phyloP scores from a whole-genome alignment of 1,140 invertebrate species.

The Neotoxoptera formosana region DNA sequence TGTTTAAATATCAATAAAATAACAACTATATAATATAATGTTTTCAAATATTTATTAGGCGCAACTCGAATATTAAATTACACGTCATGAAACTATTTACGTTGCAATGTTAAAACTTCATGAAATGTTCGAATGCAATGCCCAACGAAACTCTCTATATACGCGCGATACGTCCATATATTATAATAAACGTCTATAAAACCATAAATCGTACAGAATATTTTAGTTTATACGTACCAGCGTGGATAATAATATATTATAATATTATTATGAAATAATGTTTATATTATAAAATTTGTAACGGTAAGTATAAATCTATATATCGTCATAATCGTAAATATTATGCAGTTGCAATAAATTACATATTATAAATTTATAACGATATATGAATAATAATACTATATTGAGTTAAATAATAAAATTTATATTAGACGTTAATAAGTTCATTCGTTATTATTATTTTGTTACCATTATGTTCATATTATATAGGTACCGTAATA shows the following conservation, averaged over 20 bases:
- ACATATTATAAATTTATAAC: too few species aligned
- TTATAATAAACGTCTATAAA: neutral
- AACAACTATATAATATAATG: neutral
- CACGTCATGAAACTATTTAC: neutral
- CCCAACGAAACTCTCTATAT: neutral
- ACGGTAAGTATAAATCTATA: neutral
- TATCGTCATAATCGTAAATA: neutral
- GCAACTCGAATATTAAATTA: slow-evolving; percentile 13
- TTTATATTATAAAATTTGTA: neutral
- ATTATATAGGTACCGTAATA: neutral
- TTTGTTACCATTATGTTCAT: neutral
- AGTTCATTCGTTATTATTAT: too few species aligned
- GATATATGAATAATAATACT: neutral
- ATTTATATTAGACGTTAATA: neutral
- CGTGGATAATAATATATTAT: neutral
- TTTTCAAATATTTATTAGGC: neutral
- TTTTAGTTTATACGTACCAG: neutral
- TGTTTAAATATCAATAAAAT: slow-evolving; percentile 28
- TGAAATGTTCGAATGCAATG: neutral
- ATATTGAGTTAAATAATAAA: neutral
- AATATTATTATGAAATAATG: neutral
- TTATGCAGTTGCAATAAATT: neutral
- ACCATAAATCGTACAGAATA: neutral
- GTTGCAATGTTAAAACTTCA: slow-evolving; percentile 2
- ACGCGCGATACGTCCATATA: neutral